Evolutionary conservation across 2,113 vertebrate species (phyloP).

Genomic region (Symphodus melops): DNA sequence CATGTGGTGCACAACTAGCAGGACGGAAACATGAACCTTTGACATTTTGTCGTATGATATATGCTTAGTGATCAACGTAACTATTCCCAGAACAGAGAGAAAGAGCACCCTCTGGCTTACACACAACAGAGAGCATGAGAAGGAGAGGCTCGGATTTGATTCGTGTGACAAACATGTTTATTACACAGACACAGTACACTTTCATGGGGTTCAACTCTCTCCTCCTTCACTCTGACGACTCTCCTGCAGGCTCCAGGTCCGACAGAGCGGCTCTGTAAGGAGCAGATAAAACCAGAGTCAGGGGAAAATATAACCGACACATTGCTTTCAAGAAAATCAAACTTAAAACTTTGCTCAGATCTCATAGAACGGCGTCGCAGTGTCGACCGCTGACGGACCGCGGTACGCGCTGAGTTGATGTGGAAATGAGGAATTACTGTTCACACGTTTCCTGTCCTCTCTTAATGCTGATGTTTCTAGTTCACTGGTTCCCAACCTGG

Average conservation of each 20-base stretch:
- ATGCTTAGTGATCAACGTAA: neutral
- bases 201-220: neutral
- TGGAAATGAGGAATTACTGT: too few species aligned
- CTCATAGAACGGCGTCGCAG: too few species aligned
- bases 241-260: slow-evolving; percentile 65
- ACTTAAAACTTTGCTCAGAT: neutral
- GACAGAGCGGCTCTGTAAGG: slow-evolving; percentile 62
- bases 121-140: neutral
- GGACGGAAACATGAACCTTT: neutral
- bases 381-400: too few species aligned
- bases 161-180: slow-evolving; percentile 25
- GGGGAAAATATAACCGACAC: neutral
- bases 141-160: neutral
- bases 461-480: too few species aligned
- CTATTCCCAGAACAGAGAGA: neutral
- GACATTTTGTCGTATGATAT: neutral
- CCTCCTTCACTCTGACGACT: slow-evolving; percentile 48
- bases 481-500: too few species aligned
- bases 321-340: neutral
- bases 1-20: neutral
- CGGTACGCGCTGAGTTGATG: too few species aligned
- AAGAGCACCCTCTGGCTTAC: slow-evolving; percentile 22
- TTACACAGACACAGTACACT: slow-evolving; percentile 31
- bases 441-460: too few species aligned
- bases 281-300: slow-evolving; percentile 8